These are phyloP conservation scores for Psephotus haematonotus DNA, from an alignment of 2,113 vertebrate species.

Conservation along the genomic window DNA sequence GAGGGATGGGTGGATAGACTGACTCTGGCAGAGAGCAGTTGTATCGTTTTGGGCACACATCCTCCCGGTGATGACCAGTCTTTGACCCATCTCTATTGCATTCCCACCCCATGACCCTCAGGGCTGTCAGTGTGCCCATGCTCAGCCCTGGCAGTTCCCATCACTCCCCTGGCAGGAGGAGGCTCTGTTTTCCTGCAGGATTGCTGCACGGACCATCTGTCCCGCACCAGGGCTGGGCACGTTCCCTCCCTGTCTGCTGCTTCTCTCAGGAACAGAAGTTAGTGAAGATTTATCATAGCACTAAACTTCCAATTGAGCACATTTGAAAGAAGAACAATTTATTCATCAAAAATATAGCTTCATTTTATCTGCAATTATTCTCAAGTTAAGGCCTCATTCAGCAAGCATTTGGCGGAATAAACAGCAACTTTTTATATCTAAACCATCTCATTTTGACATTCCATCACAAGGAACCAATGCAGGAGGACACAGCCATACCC, in stretches of 20 bases:
- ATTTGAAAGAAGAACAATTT: constrained; percentile 64
- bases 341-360: constrained; percentile 60
- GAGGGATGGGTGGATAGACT: not conserved
- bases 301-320: constrained; percentile 54
- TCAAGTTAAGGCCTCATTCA: constrained; percentile 47
- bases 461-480: not conserved
- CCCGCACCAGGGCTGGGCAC: not conserved
- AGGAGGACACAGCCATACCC: not conserved
- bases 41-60: not conserved
- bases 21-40: not conserved
- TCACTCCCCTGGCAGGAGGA: accelerated
- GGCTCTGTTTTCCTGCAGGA: not conserved
- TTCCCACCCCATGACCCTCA: accelerated
- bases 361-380: constrained; percentile 55
- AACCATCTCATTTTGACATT: constrained; percentile 14
- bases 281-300: constrained; percentile 54
- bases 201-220: not conserved
- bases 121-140: not conserved
- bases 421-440: constrained; percentile 37
- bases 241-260: not conserved
- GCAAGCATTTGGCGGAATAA: constrained; percentile 24
- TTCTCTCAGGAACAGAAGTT: constrained; percentile 22
- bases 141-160: not conserved
- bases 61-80: not conserved
- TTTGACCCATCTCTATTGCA: not conserved